Evolutionary conservation across 2,797 vertebrate genomes (phyloP), one percentile per base, ranked within the genome.

Genomic region (Acanthis flammea): DNA sequence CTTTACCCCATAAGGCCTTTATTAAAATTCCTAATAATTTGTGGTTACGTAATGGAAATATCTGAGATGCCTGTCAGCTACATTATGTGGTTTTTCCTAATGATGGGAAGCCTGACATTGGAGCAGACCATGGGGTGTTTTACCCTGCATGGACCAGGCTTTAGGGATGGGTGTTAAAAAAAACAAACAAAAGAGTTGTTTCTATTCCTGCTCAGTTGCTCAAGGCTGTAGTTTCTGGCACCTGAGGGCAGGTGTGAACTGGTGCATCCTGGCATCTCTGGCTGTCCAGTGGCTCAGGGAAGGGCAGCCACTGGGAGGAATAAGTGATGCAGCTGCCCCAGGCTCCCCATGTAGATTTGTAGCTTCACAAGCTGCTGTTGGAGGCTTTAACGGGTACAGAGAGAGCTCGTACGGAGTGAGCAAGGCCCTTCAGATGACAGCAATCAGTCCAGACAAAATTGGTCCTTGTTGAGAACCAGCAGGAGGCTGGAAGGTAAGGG

Each of bases 101-200:
- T 0, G 8, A 62, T 13, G 27, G 44, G 55, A 68, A 50, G 53
- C 25, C 68, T 44, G 78, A 48, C 3, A 19, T 13, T 0, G 0
- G 54, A 63, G 45, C 47, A 91, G 75, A 66, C 42, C 39, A 8
- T 3, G 4, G n/a, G 5, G 4, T 27, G 30, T 51, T 37, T 12
- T 71, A 28, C 41, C 47, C 54, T 44, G 77, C 35, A 68, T n/a
- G 35, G 39, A 80, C 39, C n/a, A 68, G 68, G 44, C 54, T 74
- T 51, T 24, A 35, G 50, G 65, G 35, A 76, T 5, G 9, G 33
- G 12, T 57, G 5, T 22, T 39, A 62, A 73, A 71, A 42, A 55
- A 78, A 47, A 1, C n/a, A 57, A 65, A 60, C 30, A 39, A 41
- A 25, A 19, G 39, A 47, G 6, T 10, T 73, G 25, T 35, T 92